A percentile compares a stretch with the other conserved stretches of the same genome.
phyloP scores from a whole-genome alignment of 2,797 vertebrate species.

The Prionace glauca region DNA sequence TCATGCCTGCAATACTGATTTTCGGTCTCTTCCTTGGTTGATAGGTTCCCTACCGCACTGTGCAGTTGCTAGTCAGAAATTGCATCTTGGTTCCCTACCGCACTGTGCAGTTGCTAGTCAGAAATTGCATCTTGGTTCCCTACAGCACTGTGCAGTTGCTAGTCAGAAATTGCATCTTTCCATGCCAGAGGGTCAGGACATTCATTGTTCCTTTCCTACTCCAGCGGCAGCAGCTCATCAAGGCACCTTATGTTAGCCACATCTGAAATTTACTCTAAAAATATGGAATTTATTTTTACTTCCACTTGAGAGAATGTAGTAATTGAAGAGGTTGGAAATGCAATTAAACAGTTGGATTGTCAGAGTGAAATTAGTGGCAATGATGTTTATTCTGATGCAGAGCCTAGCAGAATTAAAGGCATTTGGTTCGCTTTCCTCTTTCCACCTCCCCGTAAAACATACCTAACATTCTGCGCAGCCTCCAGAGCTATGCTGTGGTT shows the following conservation, averaged over 20 bases:
- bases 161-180: conserved; percentile 16
- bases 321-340: not conserved
- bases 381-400: not conserved
- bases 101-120: conserved; percentile 12
- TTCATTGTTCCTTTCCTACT: not conserved
- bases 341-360: not conserved
- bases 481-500: not conserved
- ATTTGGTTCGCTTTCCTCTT: too few species aligned
- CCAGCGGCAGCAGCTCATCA: not conserved
- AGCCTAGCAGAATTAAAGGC: too few species aligned
- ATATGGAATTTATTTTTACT: not conserved
- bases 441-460: not conserved
- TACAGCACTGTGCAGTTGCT: not conserved
- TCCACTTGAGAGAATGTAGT: too few species aligned
- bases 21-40: not conserved
- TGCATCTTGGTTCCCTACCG: not conserved
- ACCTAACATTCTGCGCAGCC: not conserved
- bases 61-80: conserved; percentile 17
- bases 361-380: not conserved
- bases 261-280: not conserved
- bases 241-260: not conserved
- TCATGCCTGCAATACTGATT: not conserved
- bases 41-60: not conserved
- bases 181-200: not conserved
- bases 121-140: not conserved